Evolutionary conservation across 1,140 invertebrate genomes (phyloP).

Genomic region (Yoshiicerus persimilis): DNA sequence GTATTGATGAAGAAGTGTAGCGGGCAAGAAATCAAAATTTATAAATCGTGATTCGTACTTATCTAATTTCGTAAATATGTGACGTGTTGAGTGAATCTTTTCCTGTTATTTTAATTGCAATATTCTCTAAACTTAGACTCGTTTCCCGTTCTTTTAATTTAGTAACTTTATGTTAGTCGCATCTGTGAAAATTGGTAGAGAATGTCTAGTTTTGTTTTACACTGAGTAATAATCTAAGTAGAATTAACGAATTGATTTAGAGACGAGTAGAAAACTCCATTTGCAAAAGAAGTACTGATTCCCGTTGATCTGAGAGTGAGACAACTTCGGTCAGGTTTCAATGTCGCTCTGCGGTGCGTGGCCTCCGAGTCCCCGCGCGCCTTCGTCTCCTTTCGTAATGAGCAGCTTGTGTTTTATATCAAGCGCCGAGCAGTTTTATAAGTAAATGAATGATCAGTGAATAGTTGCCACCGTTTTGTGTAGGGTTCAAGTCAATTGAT

Average conservation of each 20-base stretch:
- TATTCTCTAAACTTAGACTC: neutral
- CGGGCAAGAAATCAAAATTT: slow-evolving; percentile 14
- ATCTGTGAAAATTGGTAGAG: neutral
- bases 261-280: neutral
- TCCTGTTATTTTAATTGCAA: slow-evolving; percentile 5
- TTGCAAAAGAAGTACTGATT: neutral
- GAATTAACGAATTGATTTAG: neutral
- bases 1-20: neutral
- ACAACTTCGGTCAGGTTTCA: neutral
- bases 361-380: neutral
- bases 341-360: neutral
- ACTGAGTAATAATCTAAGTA: neutral
- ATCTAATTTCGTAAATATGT: slow-evolving; percentile 15
- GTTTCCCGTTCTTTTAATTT: neutral
- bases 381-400: neutral
- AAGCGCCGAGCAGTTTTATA: neutral
- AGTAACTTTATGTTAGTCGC: neutral
- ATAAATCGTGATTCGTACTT: slow-evolving; percentile 3
- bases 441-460: neutral
- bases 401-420: neutral
- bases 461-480: neutral
- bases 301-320: neutral
- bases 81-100: neutral
- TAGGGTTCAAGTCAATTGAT: neutral
- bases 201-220: neutral